A percentile compares a stretch with the other conserved stretches of the same genome.
These are phyloP conservation scores for Puffinus mauretanicus DNA, from an alignment of 2,113 vertebrate species.

Conservation along the genomic window DNA sequence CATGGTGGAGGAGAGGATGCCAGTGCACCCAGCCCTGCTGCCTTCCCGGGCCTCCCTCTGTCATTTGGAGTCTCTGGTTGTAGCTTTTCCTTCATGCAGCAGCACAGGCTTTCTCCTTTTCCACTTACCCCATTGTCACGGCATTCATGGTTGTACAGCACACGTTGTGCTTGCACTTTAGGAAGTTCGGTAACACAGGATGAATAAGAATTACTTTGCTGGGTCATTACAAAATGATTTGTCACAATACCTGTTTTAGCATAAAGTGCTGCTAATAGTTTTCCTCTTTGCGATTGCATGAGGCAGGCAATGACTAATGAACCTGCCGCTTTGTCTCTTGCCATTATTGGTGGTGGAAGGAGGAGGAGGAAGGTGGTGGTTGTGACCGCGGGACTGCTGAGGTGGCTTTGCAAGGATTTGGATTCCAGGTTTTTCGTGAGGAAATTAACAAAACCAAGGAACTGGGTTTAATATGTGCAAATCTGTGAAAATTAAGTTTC, in stretches of 20 bases:
- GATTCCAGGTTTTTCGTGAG: background rate
- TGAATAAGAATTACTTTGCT: background rate
- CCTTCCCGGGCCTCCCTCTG: fast-evolving
- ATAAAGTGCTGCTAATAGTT: background rate
- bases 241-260: background rate
- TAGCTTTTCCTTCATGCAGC: background rate
- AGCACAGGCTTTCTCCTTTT: background rate
- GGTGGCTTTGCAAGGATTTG: background rate
- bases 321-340: background rate
- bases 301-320: background rate
- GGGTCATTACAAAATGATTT: background rate
- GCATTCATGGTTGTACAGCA: background rate
- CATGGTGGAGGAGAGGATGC: background rate
- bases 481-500: background rate
- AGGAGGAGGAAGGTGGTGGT: background rate
- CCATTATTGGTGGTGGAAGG: background rate
- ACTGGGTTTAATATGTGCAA: background rate
- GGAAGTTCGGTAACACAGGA: background rate
- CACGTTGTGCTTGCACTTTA: fast-evolving
- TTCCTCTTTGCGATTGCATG: background rate
- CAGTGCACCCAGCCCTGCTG: background rate
- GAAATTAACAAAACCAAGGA: background rate
- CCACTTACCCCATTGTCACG: fast-evolving
- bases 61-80: background rate
- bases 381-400: background rate